Evolutionary conservation across 2,113 vertebrate species (phyloP), one percentile per base, ranked within the genome.

Genomic region (Cephalopholis sonnerati): DNA sequence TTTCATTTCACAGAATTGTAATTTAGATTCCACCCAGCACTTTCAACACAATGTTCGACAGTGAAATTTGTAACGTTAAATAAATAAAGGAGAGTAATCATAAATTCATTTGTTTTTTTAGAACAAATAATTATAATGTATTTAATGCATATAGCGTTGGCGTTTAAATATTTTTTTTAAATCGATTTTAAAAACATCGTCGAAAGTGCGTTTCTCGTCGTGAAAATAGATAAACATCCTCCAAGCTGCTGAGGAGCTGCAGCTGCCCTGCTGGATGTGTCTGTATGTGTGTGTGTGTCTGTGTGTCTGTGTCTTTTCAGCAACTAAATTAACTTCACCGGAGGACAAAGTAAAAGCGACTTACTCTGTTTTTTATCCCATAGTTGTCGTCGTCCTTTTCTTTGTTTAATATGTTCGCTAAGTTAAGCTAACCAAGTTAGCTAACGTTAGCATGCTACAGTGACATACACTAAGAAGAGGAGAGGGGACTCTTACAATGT

Each of bases 191-290:
- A 9, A 39, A 39, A 39, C n/a, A 39, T 39, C 1, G 6, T 72
- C 27, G 94, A 96, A 96, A 95, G 91, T 95, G 94, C 91, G 39
- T 54, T 0, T 0, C 1, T 8, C 17, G 62, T 57, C 79, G 51
- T 24, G 27, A 74, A 90, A 71, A 76, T 80, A 88, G 1, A 63
- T 85, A 89, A 94, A 95, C 92, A 94, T 0, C 36, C 1, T 50
- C 27, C 22, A 16, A 12, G 44, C 7, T 17, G 15, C 20, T 17
- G 75, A 1, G 54, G 22, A 32, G 61, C 62, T 20, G 29, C n/a
- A 15, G 68, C 66, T 41, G 44, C 51, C 13, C 6, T 77, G 27
- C 27, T 70, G 20, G 0, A 1, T 50, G 48, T 17, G 10, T 44
- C 8, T 27, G 15, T 50, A 9, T 46, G 25, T 57, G 11, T 24